These are phyloP conservation scores for Dasysyrphus albostriatus DNA, from an alignment of 2,888 invertebrate species.

Conservation along the genomic window DNA sequence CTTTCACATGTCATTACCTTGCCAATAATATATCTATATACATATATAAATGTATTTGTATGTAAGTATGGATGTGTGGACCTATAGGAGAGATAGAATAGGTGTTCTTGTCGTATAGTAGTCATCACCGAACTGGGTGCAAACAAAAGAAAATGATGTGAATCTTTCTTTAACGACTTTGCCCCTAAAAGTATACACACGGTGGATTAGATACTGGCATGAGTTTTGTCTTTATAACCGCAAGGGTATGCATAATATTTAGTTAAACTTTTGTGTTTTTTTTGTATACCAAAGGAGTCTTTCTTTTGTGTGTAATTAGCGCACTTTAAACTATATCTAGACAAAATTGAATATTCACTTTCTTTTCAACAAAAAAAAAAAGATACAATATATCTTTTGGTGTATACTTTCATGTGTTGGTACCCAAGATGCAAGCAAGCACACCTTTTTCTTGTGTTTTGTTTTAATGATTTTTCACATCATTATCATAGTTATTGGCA, in stretches of 20 bases:
- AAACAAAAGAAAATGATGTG: constrained; percentile 36
- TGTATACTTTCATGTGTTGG: neutral
- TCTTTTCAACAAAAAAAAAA: constrained; percentile 20
- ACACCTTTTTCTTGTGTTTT: constrained; percentile 56
- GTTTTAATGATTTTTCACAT: constrained; percentile 64
- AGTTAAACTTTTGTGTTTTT: constrained; percentile 32
- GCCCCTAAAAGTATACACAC: constrained; percentile 19
- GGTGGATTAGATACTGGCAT: neutral
- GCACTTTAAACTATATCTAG: constrained; percentile 31
- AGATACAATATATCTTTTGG: neutral
- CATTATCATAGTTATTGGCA: constrained; percentile 37
- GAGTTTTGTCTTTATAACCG: constrained; percentile 49
- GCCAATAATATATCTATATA: constrained; percentile 30
- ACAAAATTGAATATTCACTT: constrained; percentile 58
- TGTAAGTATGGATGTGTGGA: neutral
- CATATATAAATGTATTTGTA: neutral
- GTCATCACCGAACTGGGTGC: neutral
- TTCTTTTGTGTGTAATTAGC: constrained; percentile 49
- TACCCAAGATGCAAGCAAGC: neutral
- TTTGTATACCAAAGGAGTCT: neutral
- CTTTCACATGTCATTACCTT: constrained; percentile 74
- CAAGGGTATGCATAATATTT: constrained; percentile 51
- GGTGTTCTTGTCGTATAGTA: neutral
- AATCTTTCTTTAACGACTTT: constrained; percentile 48
- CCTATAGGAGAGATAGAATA: neutral